These are phyloP conservation scores for Menidia beryllina DNA, from an alignment of 2,113 vertebrate species.

Conservation along the genomic window DNA sequence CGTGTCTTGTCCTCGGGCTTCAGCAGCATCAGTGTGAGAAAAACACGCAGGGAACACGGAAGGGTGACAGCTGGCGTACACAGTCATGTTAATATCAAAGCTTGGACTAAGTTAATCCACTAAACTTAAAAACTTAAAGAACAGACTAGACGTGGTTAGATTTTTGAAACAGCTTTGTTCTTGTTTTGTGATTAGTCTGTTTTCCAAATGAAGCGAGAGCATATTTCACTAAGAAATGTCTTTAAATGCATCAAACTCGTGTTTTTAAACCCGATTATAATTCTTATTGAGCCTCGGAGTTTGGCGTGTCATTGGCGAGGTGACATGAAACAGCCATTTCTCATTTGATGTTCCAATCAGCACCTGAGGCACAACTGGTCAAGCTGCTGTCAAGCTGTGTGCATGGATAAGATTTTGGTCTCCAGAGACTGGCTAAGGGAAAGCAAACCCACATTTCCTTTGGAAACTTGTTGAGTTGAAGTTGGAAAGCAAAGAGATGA, in stretches of 20 bases:
- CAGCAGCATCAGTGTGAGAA: constrained; percentile 38
- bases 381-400: constrained; percentile 4
- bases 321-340: constrained; percentile 7
- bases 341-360: background rate
- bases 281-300: background rate
- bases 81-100: constrained; percentile 14
- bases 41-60: constrained; percentile 14
- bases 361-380: background rate
- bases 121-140: background rate
- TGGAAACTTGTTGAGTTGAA: background rate
- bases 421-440: background rate
- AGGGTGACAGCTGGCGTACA: constrained; percentile 29
- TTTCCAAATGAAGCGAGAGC: no score
- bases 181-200: background rate
- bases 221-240: background rate
- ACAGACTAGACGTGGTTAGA: background rate
- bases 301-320: background rate
- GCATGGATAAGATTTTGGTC: background rate
- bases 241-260: background rate
- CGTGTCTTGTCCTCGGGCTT: constrained; percentile 50
- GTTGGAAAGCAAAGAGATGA: background rate
- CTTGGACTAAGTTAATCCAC: background rate
- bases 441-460: background rate
- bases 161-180: background rate
- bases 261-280: background rate